Evolutionary conservation across 35 echinoderm and acorn worm species (phyloP), one percentile per base, ranked within the genome.

Genomic region (Apostichopus japonicus): DNA sequence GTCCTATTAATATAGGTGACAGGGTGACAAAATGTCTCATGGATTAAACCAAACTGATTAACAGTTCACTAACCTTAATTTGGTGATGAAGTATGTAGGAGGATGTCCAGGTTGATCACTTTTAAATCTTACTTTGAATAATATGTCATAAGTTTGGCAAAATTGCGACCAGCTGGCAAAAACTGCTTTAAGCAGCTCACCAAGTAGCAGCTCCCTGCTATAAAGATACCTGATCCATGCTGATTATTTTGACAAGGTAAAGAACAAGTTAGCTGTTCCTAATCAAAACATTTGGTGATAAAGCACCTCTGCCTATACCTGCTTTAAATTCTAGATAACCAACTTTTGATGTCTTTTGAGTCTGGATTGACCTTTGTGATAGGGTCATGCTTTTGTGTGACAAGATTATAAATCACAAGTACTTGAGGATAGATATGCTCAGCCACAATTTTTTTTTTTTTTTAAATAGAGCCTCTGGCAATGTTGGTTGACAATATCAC

Each of bases 201-300:
- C 33, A 44, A 44, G 33, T 44, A 44, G 0, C 33, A 44, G 33
- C 33, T 44, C 33, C 33, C 33, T 44, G 33, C 33, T 44, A 44
- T 44, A 44, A 44, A 44, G 33, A 83, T 83, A 17, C 16, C 51
- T 83, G 52, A 55, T 55, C 24, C 10, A 13, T 16, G 54, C 23
- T 83, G 79, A 24, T 83, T 83, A 83, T 83, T 83, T 83, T 83
- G 79, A 83, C 79, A 83, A 83, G 79, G 33, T 14, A 14, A 83
- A 54, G 79, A 54, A 54, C 79, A 83, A 83, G 79, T 83, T 83
- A 54, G 79, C 79, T 54, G 54, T 83, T 44, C 10, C 17, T 53
- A 83, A 83, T 83, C 79, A 17, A 83, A 83, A 83, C 79, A 83
- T 83, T 83, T 6, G 79, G 54, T 54, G 79, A 83, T 83, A 83